Evolutionary conservation across 2,797 vertebrate genomes (phyloP), one percentile per base, ranked within the genome.

Genomic region (Syngnathus acus): DNA sequence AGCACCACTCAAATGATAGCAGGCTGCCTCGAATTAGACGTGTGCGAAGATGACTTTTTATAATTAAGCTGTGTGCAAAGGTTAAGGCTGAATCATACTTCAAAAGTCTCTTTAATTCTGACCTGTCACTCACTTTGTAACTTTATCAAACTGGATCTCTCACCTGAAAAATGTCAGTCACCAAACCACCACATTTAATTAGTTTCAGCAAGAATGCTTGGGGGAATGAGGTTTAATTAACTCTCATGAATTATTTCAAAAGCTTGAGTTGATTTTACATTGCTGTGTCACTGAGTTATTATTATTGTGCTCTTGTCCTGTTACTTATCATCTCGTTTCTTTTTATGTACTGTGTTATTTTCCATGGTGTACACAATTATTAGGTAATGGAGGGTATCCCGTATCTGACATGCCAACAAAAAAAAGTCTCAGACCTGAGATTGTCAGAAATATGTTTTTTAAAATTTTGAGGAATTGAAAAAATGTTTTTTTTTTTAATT

Each of bases 191-290:
- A 68, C 62, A 73, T 82, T 80, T 82, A 84, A 88, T 88, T 78
- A 82, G 68, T 74, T 83, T 71, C 66, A 81, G 73, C 66, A 74
- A 68, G 68, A 80, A 79, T 69, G 70, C 76, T 71, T 54, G 13
- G 45, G 79, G 78, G 78, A 82, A 79, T 81, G 66, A 68, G 71
- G 65, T 78, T 80, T 82, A 86, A 87, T 88, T 82, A 87, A 79
- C 67, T 77, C 59, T 26, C 68, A 71, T 65, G 39, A 81, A 78
- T 80, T 75, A 82, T 82, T 75, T 57, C 66, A 73, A 62, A 66
- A 64, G 67, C 54, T 69, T 37, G 6, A 75, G 62, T 64, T 79
- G 62, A 83, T 82, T 72, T 74, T 38, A 59, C 64, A 66, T 38
- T 62, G 58, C 70, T 43, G 48, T 65, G 68, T 60, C 75, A 47